Evolutionary conservation across 1,140 invertebrate genomes (phyloP), one percentile per base, ranked within the genome.

Genomic region (Achroia grisella): DNA sequence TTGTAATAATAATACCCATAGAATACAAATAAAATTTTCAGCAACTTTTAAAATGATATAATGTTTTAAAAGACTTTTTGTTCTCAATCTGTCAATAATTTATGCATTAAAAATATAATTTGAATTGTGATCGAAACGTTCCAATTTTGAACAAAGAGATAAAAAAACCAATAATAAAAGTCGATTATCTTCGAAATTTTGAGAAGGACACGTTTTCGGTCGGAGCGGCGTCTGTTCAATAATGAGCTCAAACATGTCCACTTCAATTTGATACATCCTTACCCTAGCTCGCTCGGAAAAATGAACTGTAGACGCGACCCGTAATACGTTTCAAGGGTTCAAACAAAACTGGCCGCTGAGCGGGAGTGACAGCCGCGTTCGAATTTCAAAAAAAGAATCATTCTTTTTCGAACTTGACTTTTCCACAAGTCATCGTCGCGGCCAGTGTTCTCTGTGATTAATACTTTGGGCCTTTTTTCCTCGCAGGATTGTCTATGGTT

Each of bases 361-460:
- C 9, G 23, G 31, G 45, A 71, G 58, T 70, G 71, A 71, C 68
- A 75, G 71, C 55, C 67, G 62, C 43, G 54, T 71, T 66, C 62
- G 56, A 63, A 67, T 53, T 62, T 64, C 60, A 66, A 68, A 65
- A 52, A 54, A 72, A 63, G 64, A 65, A 59, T 67, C 44, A 48
- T 59, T 59, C 53, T 56, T 52, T 47, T 59, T 44, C 44, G 41
- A 28, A 15, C 23, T 29, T 39, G 37, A 60, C 53, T 56, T 56
- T 60, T 62, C 54, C 58, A 48, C 58, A 41, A 62, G 58, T 62
- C 51, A 64, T 54, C 62, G 56, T 57, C 36, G 23, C 48, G 55
- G 56, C 51, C 57, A 46, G 57, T 69, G 62, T 63, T 62, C 62
- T 56, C 56, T 63, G 59, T 73, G 71, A 74, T 74, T 74, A 74